A percentile compares a stretch with the other conserved stretches of the same genome.
Conservation (phyloP, 1,140 invertebrate species). For the Pseudachorutes palmiensis region DNA sequence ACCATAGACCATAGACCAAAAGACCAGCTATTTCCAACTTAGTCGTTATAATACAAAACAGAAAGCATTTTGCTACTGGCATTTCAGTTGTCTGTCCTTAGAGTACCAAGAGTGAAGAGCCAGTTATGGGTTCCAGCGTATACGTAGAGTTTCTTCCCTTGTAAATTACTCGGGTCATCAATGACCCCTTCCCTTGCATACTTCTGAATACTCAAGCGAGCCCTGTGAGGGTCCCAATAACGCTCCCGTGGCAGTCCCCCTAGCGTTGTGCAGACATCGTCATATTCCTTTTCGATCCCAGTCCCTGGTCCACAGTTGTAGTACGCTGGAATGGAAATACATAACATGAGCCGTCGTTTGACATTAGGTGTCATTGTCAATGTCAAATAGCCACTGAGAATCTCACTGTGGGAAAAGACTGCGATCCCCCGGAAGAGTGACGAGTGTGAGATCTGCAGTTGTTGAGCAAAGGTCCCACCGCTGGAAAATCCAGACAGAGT, state of each 20-base stretch:
- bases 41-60: too few species aligned
- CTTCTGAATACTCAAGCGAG: slow-evolving; percentile 18
- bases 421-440: slow-evolving; percentile 26
- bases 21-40: too few species aligned
- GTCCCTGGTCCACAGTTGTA: slow-evolving; percentile 28
- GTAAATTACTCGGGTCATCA: slow-evolving; percentile 19
- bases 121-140: slow-evolving; percentile 24
- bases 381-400: not conserved
- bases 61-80: not conserved
- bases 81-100: too few species aligned
- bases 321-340: slow-evolving; percentile 14
- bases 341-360: not conserved
- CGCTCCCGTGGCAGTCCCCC: not conserved
- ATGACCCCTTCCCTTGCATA: slow-evolving; percentile 14
- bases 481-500: slow-evolving; percentile 27
- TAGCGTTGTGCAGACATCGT: slow-evolving; percentile 24
- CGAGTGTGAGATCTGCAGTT: slow-evolving; percentile 23
- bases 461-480: slow-evolving; percentile 33
- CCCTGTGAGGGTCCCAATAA: slow-evolving; percentile 12
- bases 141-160: slow-evolving; percentile 26
- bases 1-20: too few species aligned
- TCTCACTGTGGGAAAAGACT: slow-evolving; percentile 32
- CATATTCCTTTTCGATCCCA: slow-evolving; percentile 16
- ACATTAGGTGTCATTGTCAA: not conserved
- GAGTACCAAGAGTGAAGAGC: slow-evolving; percentile 26